A percentile compares a stretch with the other conserved stretches of the same genome.
Evolutionary conservation across 1,140 invertebrate species (phyloP).

Genomic region (Bombus polaris): DNA sequence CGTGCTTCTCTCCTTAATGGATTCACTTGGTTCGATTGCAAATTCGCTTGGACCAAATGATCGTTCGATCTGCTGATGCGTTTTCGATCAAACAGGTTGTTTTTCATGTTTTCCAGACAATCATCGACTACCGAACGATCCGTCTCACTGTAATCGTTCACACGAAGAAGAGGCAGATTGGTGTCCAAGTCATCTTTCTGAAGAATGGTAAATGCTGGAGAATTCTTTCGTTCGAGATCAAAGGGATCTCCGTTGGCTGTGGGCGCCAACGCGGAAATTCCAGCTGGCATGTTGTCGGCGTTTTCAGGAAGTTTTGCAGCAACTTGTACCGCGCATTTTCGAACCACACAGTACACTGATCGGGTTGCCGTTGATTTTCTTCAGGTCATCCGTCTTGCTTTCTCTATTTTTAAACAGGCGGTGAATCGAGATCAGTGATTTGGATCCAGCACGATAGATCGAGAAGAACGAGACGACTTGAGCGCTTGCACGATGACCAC

Average conservation of each 20-base stretch:
- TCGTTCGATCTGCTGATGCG: slow-evolving; percentile 77
- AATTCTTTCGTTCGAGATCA: slow-evolving; percentile 63
- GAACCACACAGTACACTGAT: not conserved
- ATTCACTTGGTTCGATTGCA: slow-evolving; percentile 75
- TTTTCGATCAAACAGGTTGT: slow-evolving; percentile 64
- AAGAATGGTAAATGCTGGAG: slow-evolving; percentile 76
- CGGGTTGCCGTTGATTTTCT: not conserved
- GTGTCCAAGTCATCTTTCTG: slow-evolving; percentile 75
- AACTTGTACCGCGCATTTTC: slow-evolving; percentile 9
- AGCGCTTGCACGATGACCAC: slow-evolving; percentile 48
- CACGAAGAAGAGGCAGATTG: slow-evolving; percentile 74
- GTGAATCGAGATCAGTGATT: not conserved
- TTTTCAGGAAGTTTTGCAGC: not conserved
- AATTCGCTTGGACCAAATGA: slow-evolving; percentile 72
- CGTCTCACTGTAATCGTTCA: slow-evolving; percentile 62
- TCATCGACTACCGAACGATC: slow-evolving; percentile 49
- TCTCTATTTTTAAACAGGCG: not conserved
- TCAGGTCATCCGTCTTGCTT: no score
- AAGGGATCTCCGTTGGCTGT: slow-evolving; percentile 62
- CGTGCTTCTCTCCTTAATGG: slow-evolving; percentile 73
- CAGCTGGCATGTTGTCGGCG: slow-evolving; percentile 67
- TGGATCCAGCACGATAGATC: no score
- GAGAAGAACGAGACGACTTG: not conserved
- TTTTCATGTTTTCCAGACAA: slow-evolving; percentile 64
- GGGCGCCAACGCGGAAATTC: slow-evolving; percentile 69